Conservation (phyloP, 2,113 vertebrate species). For the Sceloporus tristichus region DNA sequence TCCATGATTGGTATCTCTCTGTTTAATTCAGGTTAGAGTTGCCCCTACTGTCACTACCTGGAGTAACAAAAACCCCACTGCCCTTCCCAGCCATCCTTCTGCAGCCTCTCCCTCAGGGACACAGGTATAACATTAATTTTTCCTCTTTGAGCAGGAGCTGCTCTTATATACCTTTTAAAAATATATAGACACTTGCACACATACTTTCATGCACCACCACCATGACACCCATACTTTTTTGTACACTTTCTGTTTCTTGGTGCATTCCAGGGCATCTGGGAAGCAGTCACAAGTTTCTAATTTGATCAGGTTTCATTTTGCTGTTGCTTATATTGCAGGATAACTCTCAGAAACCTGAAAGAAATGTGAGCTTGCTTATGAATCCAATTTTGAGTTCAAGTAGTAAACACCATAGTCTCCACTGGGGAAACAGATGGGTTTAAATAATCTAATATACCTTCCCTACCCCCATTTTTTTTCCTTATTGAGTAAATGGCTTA, state of each 20-base stretch:
- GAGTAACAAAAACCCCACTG: slow-evolving; percentile 99
- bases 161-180: slow-evolving; percentile 50
- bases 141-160: slow-evolving; percentile 72
- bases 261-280: slow-evolving; percentile 46
- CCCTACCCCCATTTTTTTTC: background rate
- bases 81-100: slow-evolving; percentile 93
- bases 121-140: slow-evolving; percentile 90
- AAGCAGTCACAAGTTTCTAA: slow-evolving; percentile 45
- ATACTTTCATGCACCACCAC: no score
- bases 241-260: slow-evolving; percentile 42
- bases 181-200: background rate
- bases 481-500: slow-evolving; percentile 34
- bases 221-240: background rate
- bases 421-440: background rate
- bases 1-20: slow-evolving; percentile 90
- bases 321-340: background rate
- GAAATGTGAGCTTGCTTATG: slow-evolving; percentile 7
- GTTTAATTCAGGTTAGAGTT: slow-evolving; percentile 96
- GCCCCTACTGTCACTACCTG: slow-evolving; percentile 98
- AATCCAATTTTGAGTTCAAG: slow-evolving; percentile 2
- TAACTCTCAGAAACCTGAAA: slow-evolving; percentile 11
- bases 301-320: background rate
- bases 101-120: slow-evolving; percentile 89
- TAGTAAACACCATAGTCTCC: background rate
- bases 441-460: slow-evolving; percentile 22